Evolutionary conservation across 2,888 invertebrate genomes (phyloP), one percentile per base, ranked within the genome.

Genomic region (Pimpla rufipes): DNA sequence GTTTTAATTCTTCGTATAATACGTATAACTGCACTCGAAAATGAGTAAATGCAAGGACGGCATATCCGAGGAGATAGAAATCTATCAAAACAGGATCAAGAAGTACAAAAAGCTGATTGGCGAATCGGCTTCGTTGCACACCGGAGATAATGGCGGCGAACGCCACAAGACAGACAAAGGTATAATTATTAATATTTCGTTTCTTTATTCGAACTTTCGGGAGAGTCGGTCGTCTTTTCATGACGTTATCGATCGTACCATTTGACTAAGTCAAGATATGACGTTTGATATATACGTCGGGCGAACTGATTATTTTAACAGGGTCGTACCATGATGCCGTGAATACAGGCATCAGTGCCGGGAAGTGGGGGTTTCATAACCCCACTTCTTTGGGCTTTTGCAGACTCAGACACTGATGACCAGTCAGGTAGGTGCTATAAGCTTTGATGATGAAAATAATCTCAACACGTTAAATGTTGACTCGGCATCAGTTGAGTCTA

Each of bases 351-450:
- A 29, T n/a, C n/a, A n/a, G n/a, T n/a, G n/a, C n/a, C n/a, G n/a
- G n/a, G n/a, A n/a, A n/a, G n/a, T n/a, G n/a, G n/a, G n/a, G n/a
- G n/a, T n/a, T 11, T 1, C 35, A 64, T 79, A 40, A 79, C 71
- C 55, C 73, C 66, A 67, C 57, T 75, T 66, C 45, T 59, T 21
- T 76, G 3, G 29, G 80, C 62, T 76, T 68, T 64, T 64, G 40
- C 80, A 81, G 75, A 64, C 80, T 81, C 68, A 45, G 55, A 64
- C 4, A 29, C 18, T 23, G 62, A 75, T 21, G 47, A 21, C 37
- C 47, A 35, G 11, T 66, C 64, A 37, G 35, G 52, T 11, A 37
- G 35, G 52, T 11, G 8, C 29, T 3, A n/a, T 23, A 16, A 50
- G 40, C 55, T 35, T 23, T 16, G 55, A 52, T 50, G 62, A 75